Evolutionary conservation across 2,888 invertebrate genomes (phyloP), one percentile per base, ranked within the genome.

Genomic region (Leptura quadrifasciata): DNA sequence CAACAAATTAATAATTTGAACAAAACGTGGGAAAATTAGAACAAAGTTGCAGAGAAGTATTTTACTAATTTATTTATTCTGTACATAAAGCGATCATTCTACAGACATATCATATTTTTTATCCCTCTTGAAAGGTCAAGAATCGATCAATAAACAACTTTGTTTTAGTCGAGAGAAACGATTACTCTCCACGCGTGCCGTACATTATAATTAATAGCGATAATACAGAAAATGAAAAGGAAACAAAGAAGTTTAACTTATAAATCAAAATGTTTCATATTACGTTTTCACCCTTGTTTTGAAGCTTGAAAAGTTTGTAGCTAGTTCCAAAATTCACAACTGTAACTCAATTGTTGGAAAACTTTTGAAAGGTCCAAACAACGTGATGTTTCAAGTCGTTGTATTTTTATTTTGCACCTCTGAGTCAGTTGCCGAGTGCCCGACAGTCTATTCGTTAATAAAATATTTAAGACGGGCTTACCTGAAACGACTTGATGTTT

Each of bases 211-310:
- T 21, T 39, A 71, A 71, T 71, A 47, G 61, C 27, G 60, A 52
- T 61, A 71, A 71, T 71, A 71, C 20, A 60, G 61, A 52, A 71
- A 71, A 71, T 71, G 70, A 71, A 71, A 68, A 71, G 60, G 70
- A 61, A 71, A 61, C 58, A 71, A 61, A 71, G 69, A 61, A 61
- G 47, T 61, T 71, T 52, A 61, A 71, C 61, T 74, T 63, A 74
- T 74, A 74, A 74, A 74, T 74, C 74, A 74, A 70, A 70, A 74
- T 63, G 74, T 74, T 74, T 70, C 74, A 70, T 70, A 74, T 61
- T 61, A 52, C 63, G 54, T 64, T 70, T 74, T 70, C 74, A 47
- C 47, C 74, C 63, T 52, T 55, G 31, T 69, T 54, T 70, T 35
- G 27, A 55, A 63, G 63, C 55, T 47, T 31, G 18, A 54, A 60